phyloP scores from a whole-genome alignment of 2,888 invertebrate species.

The Sarcophaga caerulescens region DNA sequence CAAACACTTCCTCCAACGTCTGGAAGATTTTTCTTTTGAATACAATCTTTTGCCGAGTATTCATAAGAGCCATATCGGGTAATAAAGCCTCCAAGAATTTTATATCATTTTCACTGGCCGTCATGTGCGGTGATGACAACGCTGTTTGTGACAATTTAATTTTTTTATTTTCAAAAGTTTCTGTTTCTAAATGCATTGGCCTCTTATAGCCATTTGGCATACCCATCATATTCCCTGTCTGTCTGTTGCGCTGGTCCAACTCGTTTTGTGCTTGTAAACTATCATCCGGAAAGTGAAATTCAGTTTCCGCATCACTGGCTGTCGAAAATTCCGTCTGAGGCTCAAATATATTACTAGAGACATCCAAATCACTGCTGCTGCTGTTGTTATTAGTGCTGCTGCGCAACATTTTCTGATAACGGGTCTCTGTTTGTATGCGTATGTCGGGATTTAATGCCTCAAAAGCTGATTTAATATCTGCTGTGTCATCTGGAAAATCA shows the following conservation, averaged over 20 bases:
- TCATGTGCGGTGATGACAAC: background rate
- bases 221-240: background rate
- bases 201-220: slow-evolving; percentile 31
- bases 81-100: slow-evolving; percentile 70
- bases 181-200: slow-evolving; percentile 57
- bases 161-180: slow-evolving; percentile 51
- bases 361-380: slow-evolving; percentile 64
- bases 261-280: slow-evolving; percentile 11
- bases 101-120: slow-evolving; percentile 64
- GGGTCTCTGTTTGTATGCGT: slow-evolving; percentile 48
- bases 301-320: slow-evolving; percentile 60
- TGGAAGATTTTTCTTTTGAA: slow-evolving; percentile 72
- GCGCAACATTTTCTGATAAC: slow-evolving; percentile 49
- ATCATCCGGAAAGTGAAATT: slow-evolving; percentile 55
- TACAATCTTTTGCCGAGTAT: slow-evolving; percentile 71
- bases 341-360: slow-evolving; percentile 61
- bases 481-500: slow-evolving; percentile 47
- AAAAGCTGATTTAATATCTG: slow-evolving; percentile 61
- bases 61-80: slow-evolving; percentile 72
- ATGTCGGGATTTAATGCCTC: slow-evolving; percentile 63
- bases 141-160: slow-evolving; percentile 30
- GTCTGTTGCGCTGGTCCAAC: background rate
- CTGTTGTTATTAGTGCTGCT: slow-evolving; percentile 35
- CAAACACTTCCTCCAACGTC: slow-evolving; percentile 71
- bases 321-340: slow-evolving; percentile 57